Evolutionary conservation across 64 coral and sea anemone species (phyloP).

Genomic region (Dendrophyllia cribrosa): DNA sequence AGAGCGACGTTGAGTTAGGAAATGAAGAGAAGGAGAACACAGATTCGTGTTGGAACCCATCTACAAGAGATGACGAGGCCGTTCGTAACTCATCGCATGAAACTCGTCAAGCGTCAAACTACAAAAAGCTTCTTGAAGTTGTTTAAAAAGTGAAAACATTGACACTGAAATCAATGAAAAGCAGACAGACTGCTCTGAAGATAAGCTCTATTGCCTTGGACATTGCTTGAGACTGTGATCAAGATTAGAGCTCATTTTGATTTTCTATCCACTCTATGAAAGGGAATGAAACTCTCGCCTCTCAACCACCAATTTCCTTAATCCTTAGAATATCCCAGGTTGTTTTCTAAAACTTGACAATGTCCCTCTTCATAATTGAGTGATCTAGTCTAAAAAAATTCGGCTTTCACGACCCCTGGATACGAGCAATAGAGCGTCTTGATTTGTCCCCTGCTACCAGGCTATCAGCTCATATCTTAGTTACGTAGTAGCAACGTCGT

Average conservation of each 20-base stretch:
- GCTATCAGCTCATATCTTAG: too few species aligned
- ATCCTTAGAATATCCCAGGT: background rate
- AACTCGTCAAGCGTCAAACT: background rate
- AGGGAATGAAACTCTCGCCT: background rate
- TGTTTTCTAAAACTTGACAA: too few species aligned
- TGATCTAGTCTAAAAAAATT: too few species aligned
- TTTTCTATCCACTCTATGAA: background rate
- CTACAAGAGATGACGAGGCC: background rate
- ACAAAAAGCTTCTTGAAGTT: background rate
- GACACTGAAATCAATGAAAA: background rate
- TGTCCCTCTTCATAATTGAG: too few species aligned
- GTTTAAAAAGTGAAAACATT: background rate
- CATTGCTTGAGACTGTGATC: background rate
- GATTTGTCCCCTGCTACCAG: too few species aligned
- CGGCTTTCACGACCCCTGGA: too few species aligned
- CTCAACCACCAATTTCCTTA: background rate
- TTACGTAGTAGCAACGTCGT: too few species aligned
- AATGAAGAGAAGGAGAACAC: background rate
- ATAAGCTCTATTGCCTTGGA: constrained; percentile 2
- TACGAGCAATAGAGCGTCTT: too few species aligned
- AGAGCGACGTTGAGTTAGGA: background rate
- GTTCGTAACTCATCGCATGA: background rate
- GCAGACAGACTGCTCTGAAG: background rate
- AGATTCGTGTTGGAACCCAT: background rate
- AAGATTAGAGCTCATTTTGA: background rate